Conservation (phyloP, 1,140 invertebrate species). For the Brachionus angularis region DNA sequence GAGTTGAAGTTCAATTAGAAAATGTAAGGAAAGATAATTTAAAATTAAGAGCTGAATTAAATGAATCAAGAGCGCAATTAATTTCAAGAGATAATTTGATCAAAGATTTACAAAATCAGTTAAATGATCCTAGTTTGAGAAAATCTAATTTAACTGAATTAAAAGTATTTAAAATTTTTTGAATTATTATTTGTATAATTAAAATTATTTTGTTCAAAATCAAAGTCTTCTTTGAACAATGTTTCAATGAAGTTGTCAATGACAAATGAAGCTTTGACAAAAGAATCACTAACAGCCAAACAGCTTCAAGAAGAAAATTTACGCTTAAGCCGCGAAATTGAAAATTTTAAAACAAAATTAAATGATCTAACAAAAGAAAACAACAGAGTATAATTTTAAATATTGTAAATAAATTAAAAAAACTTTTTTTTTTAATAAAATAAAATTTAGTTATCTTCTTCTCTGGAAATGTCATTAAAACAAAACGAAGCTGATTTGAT, state of each 20-base stretch:
- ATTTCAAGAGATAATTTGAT: conserved; percentile 25
- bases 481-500: conserved; percentile 32
- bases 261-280: conserved; percentile 13
- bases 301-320: conserved; percentile 31
- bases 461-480: conserved; percentile 13
- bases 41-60: conserved; percentile 27
- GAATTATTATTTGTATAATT: background rate
- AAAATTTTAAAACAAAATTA: conserved; percentile 1
- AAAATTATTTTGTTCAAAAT: background rate
- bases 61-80: conserved; percentile 1
- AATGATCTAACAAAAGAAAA: conserved; percentile 1
- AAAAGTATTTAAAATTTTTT: background rate
- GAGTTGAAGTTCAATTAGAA: conserved; percentile 28
- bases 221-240: conserved; percentile 25
- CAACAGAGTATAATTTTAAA: too few species aligned
- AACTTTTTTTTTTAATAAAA: too few species aligned
- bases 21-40: conserved; percentile 35
- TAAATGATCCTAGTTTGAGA: conserved; percentile 14
- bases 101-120: conserved; percentile 3
- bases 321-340: background rate
- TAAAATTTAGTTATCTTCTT: background rate
- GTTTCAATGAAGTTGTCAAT: conserved; percentile 16
- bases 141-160: conserved; percentile 27
- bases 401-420: too few species aligned
- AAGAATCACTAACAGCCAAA: conserved; percentile 13